These are phyloP conservation scores for Paraplagusia blochii DNA, from an alignment of 2,113 vertebrate species.

Conservation along the genomic window DNA sequence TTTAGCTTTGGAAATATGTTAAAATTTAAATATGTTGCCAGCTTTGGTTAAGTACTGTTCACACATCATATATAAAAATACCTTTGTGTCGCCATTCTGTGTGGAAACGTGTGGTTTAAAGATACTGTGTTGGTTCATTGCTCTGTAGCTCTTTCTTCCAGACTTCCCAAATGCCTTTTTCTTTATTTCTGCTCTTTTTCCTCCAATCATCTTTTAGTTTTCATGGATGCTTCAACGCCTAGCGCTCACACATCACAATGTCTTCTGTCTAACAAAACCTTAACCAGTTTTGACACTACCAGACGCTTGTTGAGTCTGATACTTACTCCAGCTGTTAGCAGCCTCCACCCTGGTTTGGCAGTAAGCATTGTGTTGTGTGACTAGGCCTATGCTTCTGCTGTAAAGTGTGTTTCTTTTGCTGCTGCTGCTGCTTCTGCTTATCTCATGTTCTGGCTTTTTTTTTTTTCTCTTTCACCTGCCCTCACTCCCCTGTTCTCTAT, in stretches of 20 bases:
- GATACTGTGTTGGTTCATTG: too few relatives aligned
- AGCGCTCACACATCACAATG: constrained; percentile 37
- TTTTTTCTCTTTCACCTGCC: constrained; percentile 49
- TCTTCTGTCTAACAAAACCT: constrained; percentile 49
- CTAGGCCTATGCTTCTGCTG: constrained; percentile 33
- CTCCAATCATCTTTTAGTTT: background rate
- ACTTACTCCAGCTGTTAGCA: constrained; percentile 15
- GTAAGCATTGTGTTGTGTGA: constrained; percentile 53
- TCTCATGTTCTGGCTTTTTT: constrained; percentile 56
- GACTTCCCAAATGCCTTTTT: background rate
- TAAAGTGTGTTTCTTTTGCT: constrained; percentile 66
- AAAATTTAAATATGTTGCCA: too few relatives aligned
- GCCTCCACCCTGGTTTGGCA: constrained; percentile 14
- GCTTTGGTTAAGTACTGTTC: too few relatives aligned
- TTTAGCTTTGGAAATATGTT: too few relatives aligned
- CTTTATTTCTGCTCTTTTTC: background rate
- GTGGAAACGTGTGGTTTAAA: too few relatives aligned
- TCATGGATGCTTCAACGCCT: constrained; percentile 29
- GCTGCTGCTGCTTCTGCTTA: constrained; percentile 56
- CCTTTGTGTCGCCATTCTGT: too few relatives aligned
- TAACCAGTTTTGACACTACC: constrained; percentile 37
- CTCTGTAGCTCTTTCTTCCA: background rate
- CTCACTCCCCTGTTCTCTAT: constrained; percentile 44
- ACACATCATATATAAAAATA: too few relatives aligned
- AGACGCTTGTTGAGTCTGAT: constrained; percentile 20